Evolutionary conservation across 1,140 invertebrate species (phyloP).

Genomic region (Metopolophium dirhodum): DNA sequence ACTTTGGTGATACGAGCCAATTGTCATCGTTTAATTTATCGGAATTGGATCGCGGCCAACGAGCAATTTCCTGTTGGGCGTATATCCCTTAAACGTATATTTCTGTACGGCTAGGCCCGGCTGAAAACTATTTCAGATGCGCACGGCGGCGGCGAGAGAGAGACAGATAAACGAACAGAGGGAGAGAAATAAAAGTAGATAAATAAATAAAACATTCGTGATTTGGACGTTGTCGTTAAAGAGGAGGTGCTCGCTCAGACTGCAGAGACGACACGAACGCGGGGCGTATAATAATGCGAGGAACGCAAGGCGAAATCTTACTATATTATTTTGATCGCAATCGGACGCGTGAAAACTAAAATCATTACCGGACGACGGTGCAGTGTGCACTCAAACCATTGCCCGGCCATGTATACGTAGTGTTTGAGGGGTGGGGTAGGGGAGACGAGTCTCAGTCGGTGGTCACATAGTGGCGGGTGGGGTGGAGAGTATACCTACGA

Average conservation of each 20-base stretch:
- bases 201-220: conserved; percentile 45
- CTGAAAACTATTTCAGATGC: conserved; percentile 52
- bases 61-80: conserved; percentile 54
- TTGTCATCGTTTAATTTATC: conserved; percentile 57
- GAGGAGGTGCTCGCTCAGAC: not conserved
- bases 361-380: conserved; percentile 13
- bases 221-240: conserved; percentile 37
- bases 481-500: not conserved
- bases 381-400: not conserved
- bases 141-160: not conserved
- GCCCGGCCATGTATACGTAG: not conserved
- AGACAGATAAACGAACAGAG: not conserved
- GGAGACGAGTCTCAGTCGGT: not conserved
- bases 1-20: conserved; percentile 56
- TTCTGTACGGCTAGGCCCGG: conserved; percentile 34
- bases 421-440: not conserved
- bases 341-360: conserved; percentile 14
- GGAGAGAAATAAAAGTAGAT: not conserved
- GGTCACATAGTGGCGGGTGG: not conserved
- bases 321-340: conserved; percentile 6
- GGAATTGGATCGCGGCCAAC: conserved; percentile 46
- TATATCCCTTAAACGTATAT: conserved; percentile 52
- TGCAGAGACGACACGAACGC: not conserved
- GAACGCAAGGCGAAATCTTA: not conserved
- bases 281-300: not conserved